A percentile compares a stretch with the other conserved stretches of the same genome.
Conservation (phyloP, 2,888 invertebrate species). For the Tortricodes alternella region DNA sequence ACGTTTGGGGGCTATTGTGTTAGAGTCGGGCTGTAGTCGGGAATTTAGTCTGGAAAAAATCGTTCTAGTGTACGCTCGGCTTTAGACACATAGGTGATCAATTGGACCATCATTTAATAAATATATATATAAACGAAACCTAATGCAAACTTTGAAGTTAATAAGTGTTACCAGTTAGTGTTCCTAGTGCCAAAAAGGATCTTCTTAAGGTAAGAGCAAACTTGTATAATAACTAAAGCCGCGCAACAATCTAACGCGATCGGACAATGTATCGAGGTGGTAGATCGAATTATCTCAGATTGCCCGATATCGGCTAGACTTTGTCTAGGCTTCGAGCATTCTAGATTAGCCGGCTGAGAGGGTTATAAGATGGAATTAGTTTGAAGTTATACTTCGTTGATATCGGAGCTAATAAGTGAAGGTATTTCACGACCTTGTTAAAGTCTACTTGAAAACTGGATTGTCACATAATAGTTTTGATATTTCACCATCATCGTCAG, state of each 20-base stretch:
- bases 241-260: conserved; percentile 5
- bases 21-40: conserved; percentile 59
- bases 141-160: conserved; percentile 3
- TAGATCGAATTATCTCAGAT: conserved; percentile 29
- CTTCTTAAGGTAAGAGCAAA: conserved; percentile 13
- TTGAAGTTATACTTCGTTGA: background rate
- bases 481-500: too few species aligned
- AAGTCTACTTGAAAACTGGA: too few species aligned
- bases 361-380: background rate
- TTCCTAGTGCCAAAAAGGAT: background rate
- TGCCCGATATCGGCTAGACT: conserved; percentile 7
- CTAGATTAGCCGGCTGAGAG: background rate
- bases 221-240: conserved; percentile 10
- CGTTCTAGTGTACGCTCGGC: conserved; percentile 68
- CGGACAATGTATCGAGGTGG: conserved; percentile 4
- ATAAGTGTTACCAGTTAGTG: conserved; percentile 6
- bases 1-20: conserved; percentile 76
- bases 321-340: conserved; percentile 8
- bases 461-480: too few species aligned
- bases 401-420: background rate
- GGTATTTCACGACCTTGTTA: too few species aligned
- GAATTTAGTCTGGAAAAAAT: conserved; percentile 79
- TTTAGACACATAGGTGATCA: conserved; percentile 42
- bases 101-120: background rate
- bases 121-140: too few species aligned